phyloP scores from a whole-genome alignment of 2,888 invertebrate genomes.

The Notodonta ziczac region DNA sequence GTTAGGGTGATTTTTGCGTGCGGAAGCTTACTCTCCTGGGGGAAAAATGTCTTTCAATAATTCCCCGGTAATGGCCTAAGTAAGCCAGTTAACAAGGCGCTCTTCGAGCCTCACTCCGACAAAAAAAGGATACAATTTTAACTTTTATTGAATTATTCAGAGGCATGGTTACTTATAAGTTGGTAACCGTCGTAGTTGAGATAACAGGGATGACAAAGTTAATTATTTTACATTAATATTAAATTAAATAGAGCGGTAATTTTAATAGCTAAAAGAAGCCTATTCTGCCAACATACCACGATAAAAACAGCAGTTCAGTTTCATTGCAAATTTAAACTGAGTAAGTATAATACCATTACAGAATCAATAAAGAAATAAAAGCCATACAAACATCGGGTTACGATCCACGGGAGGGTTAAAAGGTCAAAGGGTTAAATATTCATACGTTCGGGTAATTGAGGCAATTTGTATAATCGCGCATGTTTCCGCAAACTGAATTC shows the following conservation, averaged over 20 bases:
- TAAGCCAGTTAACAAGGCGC: slow-evolving; percentile 69
- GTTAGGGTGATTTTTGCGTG: slow-evolving; percentile 32
- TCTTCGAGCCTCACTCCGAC: slow-evolving; percentile 49
- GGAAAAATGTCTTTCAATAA: slow-evolving; percentile 67
- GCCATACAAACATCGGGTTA: slow-evolving; percentile 19
- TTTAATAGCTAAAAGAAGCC: too few relatives aligned
- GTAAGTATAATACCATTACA: slow-evolving; percentile 2
- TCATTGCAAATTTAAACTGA: slow-evolving; percentile 2
- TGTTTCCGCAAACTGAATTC: slow-evolving; percentile 41
- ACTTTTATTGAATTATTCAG: slow-evolving; percentile 60
- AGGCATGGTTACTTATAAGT: slow-evolving; percentile 17
- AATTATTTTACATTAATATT: neutral
- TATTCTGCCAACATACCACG: too few relatives aligned
- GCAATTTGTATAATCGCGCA: slow-evolving; percentile 52
- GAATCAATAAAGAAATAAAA: slow-evolving; percentile 35
- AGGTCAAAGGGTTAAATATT: slow-evolving; percentile 47
- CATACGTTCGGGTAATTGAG: slow-evolving; percentile 46
- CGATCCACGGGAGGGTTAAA: slow-evolving; percentile 32
- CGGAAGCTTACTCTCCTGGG: slow-evolving; percentile 34
- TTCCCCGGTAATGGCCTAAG: slow-evolving; percentile 63
- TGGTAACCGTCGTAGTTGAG: neutral
- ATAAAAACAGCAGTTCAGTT: neutral
- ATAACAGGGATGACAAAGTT: neutral
- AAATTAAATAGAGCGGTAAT: too few relatives aligned
- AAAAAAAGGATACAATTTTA: slow-evolving; percentile 57